Evolutionary conservation across 1,140 invertebrate species (phyloP), one percentile per base, ranked within the genome.

Genomic region (Zaprionus gabonicus): DNA sequence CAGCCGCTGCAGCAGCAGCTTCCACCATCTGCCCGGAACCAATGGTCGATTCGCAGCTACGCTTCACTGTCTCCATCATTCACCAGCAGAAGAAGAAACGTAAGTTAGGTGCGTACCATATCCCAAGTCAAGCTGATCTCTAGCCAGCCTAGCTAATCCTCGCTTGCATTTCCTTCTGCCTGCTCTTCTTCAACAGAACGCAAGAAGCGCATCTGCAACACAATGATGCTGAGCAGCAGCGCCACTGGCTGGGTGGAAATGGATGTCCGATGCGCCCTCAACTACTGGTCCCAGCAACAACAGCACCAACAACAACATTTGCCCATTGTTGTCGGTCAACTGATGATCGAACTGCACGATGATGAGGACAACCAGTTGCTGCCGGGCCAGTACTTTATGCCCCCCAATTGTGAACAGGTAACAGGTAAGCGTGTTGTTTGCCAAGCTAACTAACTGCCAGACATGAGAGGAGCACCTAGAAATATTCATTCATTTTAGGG

Each of bases 391-490:
- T 93, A 81, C 68, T 93, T 93, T 31, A 82, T 76, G 60, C 92
- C 92, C 73, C 92, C 92, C 49, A 83, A 81, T 69, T 93, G 92
- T 59, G 82, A 88, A 36, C 80, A 93, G 92, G 92, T 46, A 46
- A 46, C 92, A 93, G 91, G 92, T 93, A 93, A 85, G 92, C 91
- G 92, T 92, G 91, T 87, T 87, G 92, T 93, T 92, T 84, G 78
- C 85, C 88, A 91, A 67, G 75, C 72, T 82, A 86, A 91, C 88
- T 92, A 88, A 92, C 79, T 65, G 59, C 69, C 49, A 72, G 44
- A 65, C 62, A 62, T 59, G 55, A 36, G 44, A 55, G 71, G 71
- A 49, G 56, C 31, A 34, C 3, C 31, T 34, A 70, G 53, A 58
- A 3, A 51, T 3, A 4, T 23, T 49, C 46, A 49, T 20, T 20